Percentiles rank a stretch among this genome's conserved stretches.
Conservation (phyloP, 2,113 vertebrate species). For the Hydrochoerus hydrochaeris region DNA sequence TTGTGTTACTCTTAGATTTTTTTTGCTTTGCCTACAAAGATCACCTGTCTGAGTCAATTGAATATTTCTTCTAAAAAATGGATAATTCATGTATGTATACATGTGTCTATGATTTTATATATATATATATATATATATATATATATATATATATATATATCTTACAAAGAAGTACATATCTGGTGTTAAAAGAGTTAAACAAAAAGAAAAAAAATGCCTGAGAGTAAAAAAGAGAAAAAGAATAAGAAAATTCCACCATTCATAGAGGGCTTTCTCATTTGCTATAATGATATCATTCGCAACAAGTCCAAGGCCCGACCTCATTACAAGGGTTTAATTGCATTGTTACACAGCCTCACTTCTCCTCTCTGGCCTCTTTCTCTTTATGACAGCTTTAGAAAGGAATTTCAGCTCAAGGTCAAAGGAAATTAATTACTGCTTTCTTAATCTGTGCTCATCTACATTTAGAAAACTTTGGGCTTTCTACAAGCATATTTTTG, state of each 20-base stretch:
- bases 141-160: not conserved
- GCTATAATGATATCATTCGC: constrained; percentile 98
- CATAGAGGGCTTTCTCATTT: constrained; percentile 91
- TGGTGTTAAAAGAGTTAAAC: constrained; percentile 88
- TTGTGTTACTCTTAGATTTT: not conserved
- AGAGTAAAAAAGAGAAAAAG: constrained; percentile 79
- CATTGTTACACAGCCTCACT: constrained; percentile 97
- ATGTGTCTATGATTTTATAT: not conserved
- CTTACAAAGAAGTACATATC: constrained; percentile 61
- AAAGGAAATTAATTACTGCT: constrained; percentile 94
- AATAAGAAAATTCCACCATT: constrained; percentile 88
- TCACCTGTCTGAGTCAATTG: not conserved
- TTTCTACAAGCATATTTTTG: constrained; percentile 85
- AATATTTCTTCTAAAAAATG: not conserved
- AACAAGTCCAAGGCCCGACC: constrained; percentile 98
- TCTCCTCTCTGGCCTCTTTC: constrained; percentile 93
- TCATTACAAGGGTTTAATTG: constrained; percentile 99
- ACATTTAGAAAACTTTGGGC: constrained; percentile 89
- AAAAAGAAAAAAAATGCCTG: constrained; percentile 85
- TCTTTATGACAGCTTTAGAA: constrained; percentile 95
- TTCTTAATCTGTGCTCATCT: constrained; percentile 91
- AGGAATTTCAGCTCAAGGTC: constrained; percentile 91
- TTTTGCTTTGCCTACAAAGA: not conserved
- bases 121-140: too few relatives aligned
- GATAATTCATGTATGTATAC: not conserved